Conservation (phyloP, 2,113 vertebrate genomes). For the Anhinga anhinga region DNA sequence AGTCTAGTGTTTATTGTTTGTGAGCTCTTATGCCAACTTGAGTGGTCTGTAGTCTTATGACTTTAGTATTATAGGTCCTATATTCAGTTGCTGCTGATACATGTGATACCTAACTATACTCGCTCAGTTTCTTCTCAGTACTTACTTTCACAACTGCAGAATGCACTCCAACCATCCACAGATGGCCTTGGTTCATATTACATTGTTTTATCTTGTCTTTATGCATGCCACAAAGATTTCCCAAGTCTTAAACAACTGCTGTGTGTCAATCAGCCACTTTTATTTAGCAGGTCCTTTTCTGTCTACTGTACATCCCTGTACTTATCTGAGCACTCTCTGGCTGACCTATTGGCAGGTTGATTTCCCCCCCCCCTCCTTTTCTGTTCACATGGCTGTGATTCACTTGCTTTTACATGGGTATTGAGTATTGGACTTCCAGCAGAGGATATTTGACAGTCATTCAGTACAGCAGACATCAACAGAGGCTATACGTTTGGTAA, state of each 20-base stretch:
- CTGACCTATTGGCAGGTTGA: background rate
- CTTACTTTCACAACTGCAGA: background rate
- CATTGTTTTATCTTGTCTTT: constrained; percentile 45
- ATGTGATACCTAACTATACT: background rate
- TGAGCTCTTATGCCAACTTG: background rate
- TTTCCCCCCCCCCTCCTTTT: background rate
- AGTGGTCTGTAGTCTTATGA: background rate
- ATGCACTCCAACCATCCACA: background rate
- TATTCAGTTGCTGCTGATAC: background rate
- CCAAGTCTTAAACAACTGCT: constrained; percentile 18
- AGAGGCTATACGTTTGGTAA: background rate
- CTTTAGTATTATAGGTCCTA: background rate
- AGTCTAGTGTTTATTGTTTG: background rate
- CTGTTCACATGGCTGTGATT: background rate
- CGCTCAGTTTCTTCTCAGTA: background rate
- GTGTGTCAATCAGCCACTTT: constrained; percentile 5
- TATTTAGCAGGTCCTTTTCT: constrained; percentile 15
- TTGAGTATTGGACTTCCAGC: background rate
- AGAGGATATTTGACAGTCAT: background rate
- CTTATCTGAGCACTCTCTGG: background rate
- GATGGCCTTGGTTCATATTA: constrained; percentile 5
- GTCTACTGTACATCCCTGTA: background rate
- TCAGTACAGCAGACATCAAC: background rate
- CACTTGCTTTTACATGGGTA: background rate
- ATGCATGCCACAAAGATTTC: background rate